Conservation (phyloP, 2,888 invertebrate genomes). For the Trachelus tabidus region DNA sequence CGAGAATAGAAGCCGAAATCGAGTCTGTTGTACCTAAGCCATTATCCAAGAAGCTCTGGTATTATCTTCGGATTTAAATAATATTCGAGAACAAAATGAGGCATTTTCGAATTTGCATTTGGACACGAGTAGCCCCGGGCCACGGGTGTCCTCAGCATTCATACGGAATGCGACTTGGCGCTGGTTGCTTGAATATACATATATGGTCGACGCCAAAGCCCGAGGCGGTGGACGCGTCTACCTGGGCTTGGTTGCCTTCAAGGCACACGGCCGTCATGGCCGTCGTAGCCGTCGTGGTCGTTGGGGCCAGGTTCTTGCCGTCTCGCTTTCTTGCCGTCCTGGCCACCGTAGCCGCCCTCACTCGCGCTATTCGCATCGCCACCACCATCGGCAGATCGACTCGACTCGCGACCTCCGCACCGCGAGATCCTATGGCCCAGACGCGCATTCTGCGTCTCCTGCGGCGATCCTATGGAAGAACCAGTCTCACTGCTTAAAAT, state of each 20-base stretch:
- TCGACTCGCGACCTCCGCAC: conserved; percentile 9
- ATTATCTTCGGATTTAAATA: conserved; percentile 8
- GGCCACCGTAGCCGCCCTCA: background rate
- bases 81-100: conserved; percentile 8
- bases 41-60: background rate
- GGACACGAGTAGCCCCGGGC: conserved; percentile 30
- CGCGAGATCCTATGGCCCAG: conserved; percentile 11
- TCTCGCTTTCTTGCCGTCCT: background rate
- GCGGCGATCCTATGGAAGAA: conserved; percentile 40
- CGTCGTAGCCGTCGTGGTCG: background rate
- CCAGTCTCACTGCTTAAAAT: conserved; percentile 36
- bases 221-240: conserved; percentile 23
- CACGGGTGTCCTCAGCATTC: conserved; percentile 32
- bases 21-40: background rate
- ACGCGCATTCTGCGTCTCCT: conserved; percentile 34
- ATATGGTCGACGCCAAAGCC: conserved; percentile 25
- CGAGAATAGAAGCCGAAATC: background rate
- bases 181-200: conserved; percentile 17
- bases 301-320: background rate
- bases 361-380: background rate
- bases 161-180: conserved; percentile 28
- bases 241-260: conserved; percentile 22
- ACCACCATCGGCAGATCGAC: conserved; percentile 2
- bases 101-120: conserved; percentile 50
- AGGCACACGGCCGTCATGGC: conserved; percentile 12